These are phyloP conservation scores for Chaetorhynchus papuensis DNA, from an alignment of 2,113 vertebrate genomes.

Conservation along the genomic window DNA sequence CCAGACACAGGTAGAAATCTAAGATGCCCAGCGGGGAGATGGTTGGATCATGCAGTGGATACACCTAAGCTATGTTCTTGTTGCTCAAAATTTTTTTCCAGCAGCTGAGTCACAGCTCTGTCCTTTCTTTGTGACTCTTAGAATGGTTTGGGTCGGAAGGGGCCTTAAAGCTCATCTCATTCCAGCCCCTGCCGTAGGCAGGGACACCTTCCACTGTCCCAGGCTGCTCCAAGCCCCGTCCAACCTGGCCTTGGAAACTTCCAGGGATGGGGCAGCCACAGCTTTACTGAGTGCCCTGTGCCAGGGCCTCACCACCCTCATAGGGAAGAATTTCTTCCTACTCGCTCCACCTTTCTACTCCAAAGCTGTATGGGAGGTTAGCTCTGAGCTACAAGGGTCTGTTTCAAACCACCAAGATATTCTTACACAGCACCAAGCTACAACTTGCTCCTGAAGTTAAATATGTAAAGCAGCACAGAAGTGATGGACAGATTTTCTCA, in stretches of 20 bases:
- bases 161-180: neutral
- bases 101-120: neutral
- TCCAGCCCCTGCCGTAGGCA: neutral
- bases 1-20: neutral
- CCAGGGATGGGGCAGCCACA: neutral
- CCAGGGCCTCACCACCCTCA: fast-evolving
- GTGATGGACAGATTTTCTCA: neutral
- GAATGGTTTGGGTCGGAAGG: neutral
- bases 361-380: neutral
- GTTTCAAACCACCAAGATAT: neutral
- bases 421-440: neutral
- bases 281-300: neutral
- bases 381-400: neutral
- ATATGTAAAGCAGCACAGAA: neutral
- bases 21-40: neutral
- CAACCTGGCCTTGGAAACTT: neutral
- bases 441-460: neutral
- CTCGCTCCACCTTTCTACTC: neutral
- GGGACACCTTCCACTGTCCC: neutral
- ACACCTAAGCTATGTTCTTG: neutral
- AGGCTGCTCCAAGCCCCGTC: fast-evolving
- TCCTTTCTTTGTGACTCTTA: neutral
- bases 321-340: neutral
- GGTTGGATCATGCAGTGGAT: neutral
- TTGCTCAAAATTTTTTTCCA: neutral